Conservation (phyloP, 2,797 vertebrate species). For the Sebastes jordani region DNA sequence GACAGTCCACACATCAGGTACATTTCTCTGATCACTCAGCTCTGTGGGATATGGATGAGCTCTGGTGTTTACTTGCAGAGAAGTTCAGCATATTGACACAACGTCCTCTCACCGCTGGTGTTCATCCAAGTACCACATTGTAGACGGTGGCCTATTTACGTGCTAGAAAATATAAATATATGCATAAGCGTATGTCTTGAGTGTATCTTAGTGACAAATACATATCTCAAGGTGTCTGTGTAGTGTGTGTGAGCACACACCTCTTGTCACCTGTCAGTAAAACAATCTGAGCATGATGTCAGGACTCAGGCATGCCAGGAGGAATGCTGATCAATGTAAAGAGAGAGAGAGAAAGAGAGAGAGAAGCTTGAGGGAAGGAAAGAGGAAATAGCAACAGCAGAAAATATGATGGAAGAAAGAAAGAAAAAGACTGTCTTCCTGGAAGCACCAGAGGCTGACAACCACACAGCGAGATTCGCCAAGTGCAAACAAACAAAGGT, state of each 20-base stretch:
- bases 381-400: background rate
- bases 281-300: constrained; percentile 16
- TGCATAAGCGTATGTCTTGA: background rate
- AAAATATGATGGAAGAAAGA: background rate
- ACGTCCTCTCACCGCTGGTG: background rate
- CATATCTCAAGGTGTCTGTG: background rate
- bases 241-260: background rate
- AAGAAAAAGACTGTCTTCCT: background rate
- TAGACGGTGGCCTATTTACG: background rate
- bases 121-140: background rate
- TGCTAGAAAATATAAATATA: background rate
- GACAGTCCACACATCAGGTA: background rate
- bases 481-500: background rate
- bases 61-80: background rate
- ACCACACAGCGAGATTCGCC: background rate
- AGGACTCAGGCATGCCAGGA: constrained; percentile 1
- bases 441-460: background rate
- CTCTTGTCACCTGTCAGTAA: background rate
- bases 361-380: background rate
- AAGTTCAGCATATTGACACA: background rate
- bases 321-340: constrained; percentile 4
- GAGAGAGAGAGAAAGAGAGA: background rate
- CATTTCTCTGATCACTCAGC: background rate
- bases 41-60: background rate
- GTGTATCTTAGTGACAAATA: background rate